Percentiles rank a stretch among this genome's conserved stretches.
Evolutionary conservation across 2,888 invertebrate species (phyloP).

Genomic region (Sphecodes monilicornis): DNA sequence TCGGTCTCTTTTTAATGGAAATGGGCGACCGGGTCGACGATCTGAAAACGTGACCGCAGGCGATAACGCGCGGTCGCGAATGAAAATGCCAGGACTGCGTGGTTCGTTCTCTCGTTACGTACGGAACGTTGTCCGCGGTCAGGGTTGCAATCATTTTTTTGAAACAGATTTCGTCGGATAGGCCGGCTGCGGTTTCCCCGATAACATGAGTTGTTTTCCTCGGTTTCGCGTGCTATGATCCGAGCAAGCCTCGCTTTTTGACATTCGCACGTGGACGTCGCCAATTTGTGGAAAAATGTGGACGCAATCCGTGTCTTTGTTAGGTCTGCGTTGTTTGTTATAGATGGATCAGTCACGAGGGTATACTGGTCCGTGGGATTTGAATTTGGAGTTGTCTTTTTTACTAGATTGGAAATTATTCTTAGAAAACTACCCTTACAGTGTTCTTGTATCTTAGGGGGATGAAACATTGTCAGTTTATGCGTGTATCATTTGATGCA

Average conservation of each 20-base stretch:
- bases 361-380: neutral
- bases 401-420: neutral
- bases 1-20: conserved; percentile 17
- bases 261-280: neutral
- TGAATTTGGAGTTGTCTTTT: neutral
- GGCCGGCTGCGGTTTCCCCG: conserved; percentile 31
- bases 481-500: too few species aligned
- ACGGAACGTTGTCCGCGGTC: conserved; percentile 35
- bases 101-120: conserved; percentile 14
- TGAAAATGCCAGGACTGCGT: conserved; percentile 23
- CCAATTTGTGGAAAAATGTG: neutral
- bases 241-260: neutral
- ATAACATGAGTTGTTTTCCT: conserved; percentile 16
- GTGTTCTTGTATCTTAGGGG: too few species aligned
- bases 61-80: conserved; percentile 31
- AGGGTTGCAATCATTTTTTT: conserved; percentile 51
- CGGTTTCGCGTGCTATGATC: neutral
- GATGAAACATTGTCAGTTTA: too few species aligned
- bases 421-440: neutral
- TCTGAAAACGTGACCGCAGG: conserved; percentile 41
- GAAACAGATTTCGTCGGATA: conserved; percentile 30
- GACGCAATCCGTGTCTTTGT: neutral
- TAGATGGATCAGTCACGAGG: too few species aligned
- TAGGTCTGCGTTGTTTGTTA: neutral
- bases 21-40: neutral